A percentile compares a stretch with the other conserved stretches of the same genome.
These are phyloP conservation scores for Pollenia labialis DNA, from an alignment of 2,888 invertebrate genomes.

Conservation along the genomic window DNA sequence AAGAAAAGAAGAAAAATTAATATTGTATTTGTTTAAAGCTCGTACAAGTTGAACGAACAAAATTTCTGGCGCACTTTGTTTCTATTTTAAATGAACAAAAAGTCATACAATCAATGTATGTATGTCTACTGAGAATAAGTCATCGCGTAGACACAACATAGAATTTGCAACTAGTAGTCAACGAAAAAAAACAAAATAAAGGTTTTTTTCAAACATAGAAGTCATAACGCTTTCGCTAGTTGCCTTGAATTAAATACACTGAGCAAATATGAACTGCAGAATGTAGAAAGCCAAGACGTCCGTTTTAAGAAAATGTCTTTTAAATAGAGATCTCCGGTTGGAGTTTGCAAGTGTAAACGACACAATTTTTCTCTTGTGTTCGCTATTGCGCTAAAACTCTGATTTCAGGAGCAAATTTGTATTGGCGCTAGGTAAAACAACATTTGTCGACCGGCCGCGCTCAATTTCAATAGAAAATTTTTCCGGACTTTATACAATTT, in stretches of 20 bases:
- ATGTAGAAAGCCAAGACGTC: too few species aligned
- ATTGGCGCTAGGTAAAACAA: too few species aligned
- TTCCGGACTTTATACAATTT: too few species aligned
- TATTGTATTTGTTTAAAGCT: constrained; percentile 48
- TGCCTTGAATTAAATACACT: constrained; percentile 50
- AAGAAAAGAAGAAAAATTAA: constrained; percentile 37
- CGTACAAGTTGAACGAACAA: constrained; percentile 16
- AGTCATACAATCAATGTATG: constrained; percentile 49
- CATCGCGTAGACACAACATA: background rate
- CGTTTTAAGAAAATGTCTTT: too few species aligned
- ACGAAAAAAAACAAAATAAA: background rate
- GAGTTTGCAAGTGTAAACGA: too few species aligned
- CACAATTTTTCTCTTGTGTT: too few species aligned
- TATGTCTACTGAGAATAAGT: constrained; percentile 32
- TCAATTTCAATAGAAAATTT: too few species aligned
- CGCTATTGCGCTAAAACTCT: too few species aligned
- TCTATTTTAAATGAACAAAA: constrained; percentile 46
- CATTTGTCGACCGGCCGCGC: too few species aligned
- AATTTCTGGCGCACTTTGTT: constrained; percentile 46
- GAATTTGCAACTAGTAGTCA: constrained; percentile 32
- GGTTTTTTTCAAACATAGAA: constrained; percentile 46
- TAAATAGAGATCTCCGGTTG: too few species aligned
- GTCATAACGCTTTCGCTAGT: constrained; percentile 64
- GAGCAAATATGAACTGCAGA: background rate
- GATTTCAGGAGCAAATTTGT: too few species aligned